Base-by-base conservation (phyloP, 2,113 vertebrate genomes). In the Charadrius vociferus region DNA sequence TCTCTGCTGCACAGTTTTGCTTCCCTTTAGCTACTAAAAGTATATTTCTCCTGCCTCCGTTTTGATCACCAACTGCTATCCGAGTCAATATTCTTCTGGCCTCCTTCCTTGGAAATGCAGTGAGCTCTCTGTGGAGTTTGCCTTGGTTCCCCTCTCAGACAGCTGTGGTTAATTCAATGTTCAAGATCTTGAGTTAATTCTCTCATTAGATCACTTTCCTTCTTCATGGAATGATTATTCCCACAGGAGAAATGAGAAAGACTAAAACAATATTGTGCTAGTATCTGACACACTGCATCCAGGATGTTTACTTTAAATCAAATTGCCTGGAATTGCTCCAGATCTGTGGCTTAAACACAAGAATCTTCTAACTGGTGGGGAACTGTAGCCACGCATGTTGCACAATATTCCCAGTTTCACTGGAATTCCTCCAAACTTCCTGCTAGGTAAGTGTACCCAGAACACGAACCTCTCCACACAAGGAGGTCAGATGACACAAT, bases 171-270 rank as follows among this genome's bases (percentile, higher is more conserved):
- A 97, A 97, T 98, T 97, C 93, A 94, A 2, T 73, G 82, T 86
- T 96, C 74, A 88, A 81, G 89, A 88, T 96, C 95, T 96, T 93
- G 78, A 96, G 83, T 97, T 96, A 97, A 96, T 96, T 97, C 86
- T 89, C 91, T 97, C 86, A 74, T 97, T 97, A 97, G 97, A 93
- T 95, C 91, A 95, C 97, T 98, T 97, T 97, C 91, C 88, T 96
- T 95, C 95, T 97, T 82, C 94, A 91, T 47, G 94, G 94, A 86
- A 96, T 95, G 78, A 97, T 96, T 91, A 90, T 92, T 96, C 96
- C 95, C 96, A 95, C 4, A 29, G 92, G 95, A 93, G 83, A 94
- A 95, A 96, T 79, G 78, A 95, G 90, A 79, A 95, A 77, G 73
- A 96, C 86, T 93, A 52, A 95, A 95, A 93, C 93, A 95, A 92